Conservation (phyloP, 2,797 vertebrate species). For the Remorina albescens region DNA sequence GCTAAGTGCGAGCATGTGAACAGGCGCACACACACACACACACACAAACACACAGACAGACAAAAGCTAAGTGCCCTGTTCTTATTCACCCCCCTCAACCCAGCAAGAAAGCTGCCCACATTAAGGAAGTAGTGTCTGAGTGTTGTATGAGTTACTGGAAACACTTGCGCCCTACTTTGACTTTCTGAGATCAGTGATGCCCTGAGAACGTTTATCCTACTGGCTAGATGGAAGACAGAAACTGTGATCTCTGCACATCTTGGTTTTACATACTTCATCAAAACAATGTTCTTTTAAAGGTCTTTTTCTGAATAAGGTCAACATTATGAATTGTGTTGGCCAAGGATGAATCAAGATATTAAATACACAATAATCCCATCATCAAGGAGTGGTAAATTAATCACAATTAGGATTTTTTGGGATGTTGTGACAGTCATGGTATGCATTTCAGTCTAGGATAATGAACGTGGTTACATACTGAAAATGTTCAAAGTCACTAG, state of each 20-base stretch:
- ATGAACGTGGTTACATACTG: no score
- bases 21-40: constrained; percentile 18
- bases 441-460: no score
- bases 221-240: constrained; percentile 24
- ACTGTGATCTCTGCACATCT: constrained; percentile 31
- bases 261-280: not conserved
- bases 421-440: no score
- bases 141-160: constrained; percentile 44
- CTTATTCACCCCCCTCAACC: constrained; percentile 32
- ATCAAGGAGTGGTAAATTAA: no score
- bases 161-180: constrained; percentile 31
- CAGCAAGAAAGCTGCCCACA: constrained; percentile 38
- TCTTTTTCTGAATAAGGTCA: not conserved
- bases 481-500: not conserved
- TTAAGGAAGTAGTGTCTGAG: constrained; percentile 38
- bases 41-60: not conserved
- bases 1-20: constrained; percentile 41
- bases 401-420: no score
- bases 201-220: constrained; percentile 37
- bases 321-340: not conserved
- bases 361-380: no score
- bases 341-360: not conserved
- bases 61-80: constrained; percentile 31
- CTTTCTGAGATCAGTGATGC: constrained; percentile 48
- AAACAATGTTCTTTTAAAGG: not conserved